Evolutionary conservation across 2,888 invertebrate species (phyloP).

Genomic region (Acanthoscelides obtectus): DNA sequence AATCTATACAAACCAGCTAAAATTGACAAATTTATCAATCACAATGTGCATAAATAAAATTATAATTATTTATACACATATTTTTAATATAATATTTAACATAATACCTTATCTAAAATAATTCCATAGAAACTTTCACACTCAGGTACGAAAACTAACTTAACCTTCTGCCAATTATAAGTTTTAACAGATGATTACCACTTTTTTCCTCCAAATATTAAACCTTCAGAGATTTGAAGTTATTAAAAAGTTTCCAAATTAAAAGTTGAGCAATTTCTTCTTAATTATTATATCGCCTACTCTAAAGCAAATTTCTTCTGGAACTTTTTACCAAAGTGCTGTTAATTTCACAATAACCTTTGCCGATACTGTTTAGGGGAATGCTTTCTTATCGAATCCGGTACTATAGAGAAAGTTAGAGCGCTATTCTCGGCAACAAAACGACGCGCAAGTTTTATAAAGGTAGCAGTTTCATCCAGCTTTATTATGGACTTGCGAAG

Average conservation of each 20-base stretch:
- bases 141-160: not conserved
- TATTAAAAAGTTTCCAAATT: slow-evolving; percentile 26
- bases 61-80: no score
- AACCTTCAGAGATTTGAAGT: slow-evolving; percentile 12
- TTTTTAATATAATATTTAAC: no score
- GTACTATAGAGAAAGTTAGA: not conserved
- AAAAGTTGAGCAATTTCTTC: slow-evolving; percentile 20
- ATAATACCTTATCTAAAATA: no score
- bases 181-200: not conserved
- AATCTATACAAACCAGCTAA: no score
- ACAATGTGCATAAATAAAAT: no score
- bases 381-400: not conserved
- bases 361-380: not conserved
- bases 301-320: not conserved
- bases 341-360: not conserved
- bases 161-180: not conserved
- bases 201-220: not conserved
- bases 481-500: not conserved
- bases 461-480: not conserved
- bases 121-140: not conserved
- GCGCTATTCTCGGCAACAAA: not conserved
- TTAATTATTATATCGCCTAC: slow-evolving; percentile 16
- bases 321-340: not conserved
- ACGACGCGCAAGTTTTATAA: not conserved
- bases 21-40: no score